Evolutionary conservation across 2,888 invertebrate species (phyloP), one percentile per base, ranked within the genome.

Genomic region (Ametastegia equiseti): DNA sequence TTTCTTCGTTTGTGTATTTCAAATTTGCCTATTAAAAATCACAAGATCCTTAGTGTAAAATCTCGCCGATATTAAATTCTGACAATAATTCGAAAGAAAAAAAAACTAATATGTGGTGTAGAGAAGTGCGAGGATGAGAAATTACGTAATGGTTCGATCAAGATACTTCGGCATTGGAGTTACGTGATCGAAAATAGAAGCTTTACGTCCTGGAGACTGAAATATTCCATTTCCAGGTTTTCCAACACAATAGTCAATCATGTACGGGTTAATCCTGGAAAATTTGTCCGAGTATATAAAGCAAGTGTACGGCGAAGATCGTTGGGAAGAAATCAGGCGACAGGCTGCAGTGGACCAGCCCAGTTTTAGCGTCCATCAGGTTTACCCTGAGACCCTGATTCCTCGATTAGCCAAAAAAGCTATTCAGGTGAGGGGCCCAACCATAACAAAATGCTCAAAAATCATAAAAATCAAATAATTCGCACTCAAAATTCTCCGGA

Each of bases 181-280:
- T 47, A 2, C 23, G 1, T 11, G 42, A 42, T 3, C 11, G 36
- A 36, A 9, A n/a, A n/a, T 6, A 33, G 23, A n/a, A 33, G 5
- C 6, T 5, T 39, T 15, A 19, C 7, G 15, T 11, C 27, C 2
- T 1, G 23, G 45, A n/a, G 23, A 39, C 9, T 45, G 30, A 36
- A 47, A 50, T 13, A 33, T 45, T 80, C 80, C 42, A 27, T 9
- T 81, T 82, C 2, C 77, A 85, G 85, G 83, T 67, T 81, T 77
- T 79, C 87, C 36, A 47, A 65, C 30, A 42, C 65, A 69, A 39
- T 80, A 65, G 65, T 45, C 86, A 89, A 92, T 83, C 83, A 99
- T 99, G 99, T 99, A 99, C 94, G 99, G 99, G 47, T 94, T 99
- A 84, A 94, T 99, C 60, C 93, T 99, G 88, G 98, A 99, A 92